Evolutionary conservation across 2,113 vertebrate genomes (phyloP), one percentile per base, ranked within the genome.

Genomic region (Calyptommatus sinebrachiatus): DNA sequence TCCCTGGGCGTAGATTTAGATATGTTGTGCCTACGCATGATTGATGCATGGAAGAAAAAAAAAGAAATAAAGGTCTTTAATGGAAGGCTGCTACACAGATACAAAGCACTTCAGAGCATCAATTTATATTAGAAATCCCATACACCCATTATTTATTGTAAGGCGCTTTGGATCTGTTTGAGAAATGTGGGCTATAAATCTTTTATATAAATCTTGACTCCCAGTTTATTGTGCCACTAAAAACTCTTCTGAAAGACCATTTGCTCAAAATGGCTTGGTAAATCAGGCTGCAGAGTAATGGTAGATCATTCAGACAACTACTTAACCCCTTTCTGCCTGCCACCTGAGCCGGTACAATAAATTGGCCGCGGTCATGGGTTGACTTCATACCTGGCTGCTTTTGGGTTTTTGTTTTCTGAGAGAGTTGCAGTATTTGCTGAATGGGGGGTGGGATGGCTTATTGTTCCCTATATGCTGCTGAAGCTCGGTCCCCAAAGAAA

Each of bases 291-390:
- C 26, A 76, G 60, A 76, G 35, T 45, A 60, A 63, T 63, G 60
- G 60, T 46, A 63, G 60, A 76, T 63, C 60, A 63, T 45, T 75
- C 73, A 63, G 73, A 75, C 57, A n/a, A 75, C 60, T n/a, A 61
- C 31, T 26, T 63, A n/a, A 46, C 73, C 24, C 73, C 16, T 28
- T 21, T 57, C 9, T 12, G n/a, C 14, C 20, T 63, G 35, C 73
- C 41, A 46, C 26, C 14, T 65, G 35, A 21, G 73, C 24, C n/a
- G 73, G 12, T 16, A 46, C 31, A 45, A 8, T 63, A 62, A 63
- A 72, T 72, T 62, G 61, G 41, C 61, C 46, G 5, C 26, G 8
- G 45, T 63, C 24, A n/a, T 24, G 21, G 24, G 48, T 28, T 6
- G n/a, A 71, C 26, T 60, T 41, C 41, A 45, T 50, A 50, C 71